These are phyloP conservation scores for Dynastes hyllus DNA, from an alignment of 2,888 invertebrate species.

Conservation along the genomic window DNA sequence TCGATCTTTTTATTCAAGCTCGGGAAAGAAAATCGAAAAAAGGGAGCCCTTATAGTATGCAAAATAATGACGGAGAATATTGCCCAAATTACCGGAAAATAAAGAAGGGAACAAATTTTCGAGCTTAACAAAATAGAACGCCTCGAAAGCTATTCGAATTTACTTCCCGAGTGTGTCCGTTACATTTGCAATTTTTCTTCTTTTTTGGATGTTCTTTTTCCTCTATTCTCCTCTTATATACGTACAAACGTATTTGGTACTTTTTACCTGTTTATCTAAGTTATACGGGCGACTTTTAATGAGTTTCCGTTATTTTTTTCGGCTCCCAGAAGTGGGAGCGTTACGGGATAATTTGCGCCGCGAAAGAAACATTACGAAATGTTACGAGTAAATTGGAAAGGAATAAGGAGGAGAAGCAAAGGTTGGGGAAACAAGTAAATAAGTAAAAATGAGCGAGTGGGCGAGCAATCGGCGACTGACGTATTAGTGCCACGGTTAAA, in stretches of 20 bases:
- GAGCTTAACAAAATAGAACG: slow-evolving; percentile 35
- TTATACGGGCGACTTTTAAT: slow-evolving; percentile 38
- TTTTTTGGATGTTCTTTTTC: neutral
- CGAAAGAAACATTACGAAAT: slow-evolving; percentile 13
- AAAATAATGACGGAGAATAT: slow-evolving; percentile 40
- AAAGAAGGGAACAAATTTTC: slow-evolving; percentile 43
- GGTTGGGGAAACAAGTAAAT: too few species aligned
- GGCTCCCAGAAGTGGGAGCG: neutral
- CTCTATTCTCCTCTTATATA: neutral
- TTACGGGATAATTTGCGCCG: slow-evolving; percentile 21
- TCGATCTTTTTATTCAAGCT: neutral
- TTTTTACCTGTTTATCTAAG: slow-evolving; percentile 8
- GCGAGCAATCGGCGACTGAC: too few species aligned
- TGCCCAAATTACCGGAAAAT: slow-evolving; percentile 46
- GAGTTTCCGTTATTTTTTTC: slow-evolving; percentile 27
- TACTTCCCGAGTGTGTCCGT: slow-evolving; percentile 15
- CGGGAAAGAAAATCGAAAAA: neutral
- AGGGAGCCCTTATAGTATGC: slow-evolving; percentile 1
- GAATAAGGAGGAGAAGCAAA: too few species aligned
- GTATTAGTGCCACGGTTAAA: too few species aligned
- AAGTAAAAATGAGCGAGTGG: too few species aligned
- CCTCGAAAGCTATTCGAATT: slow-evolving; percentile 27
- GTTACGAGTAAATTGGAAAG: neutral
- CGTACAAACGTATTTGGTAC: neutral
- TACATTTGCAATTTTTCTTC: slow-evolving; percentile 9